A percentile compares a stretch with the other conserved stretches of the same genome.
phyloP scores from a whole-genome alignment of 2,888 invertebrate genomes.

The Eudasyphora cyanicolor region DNA sequence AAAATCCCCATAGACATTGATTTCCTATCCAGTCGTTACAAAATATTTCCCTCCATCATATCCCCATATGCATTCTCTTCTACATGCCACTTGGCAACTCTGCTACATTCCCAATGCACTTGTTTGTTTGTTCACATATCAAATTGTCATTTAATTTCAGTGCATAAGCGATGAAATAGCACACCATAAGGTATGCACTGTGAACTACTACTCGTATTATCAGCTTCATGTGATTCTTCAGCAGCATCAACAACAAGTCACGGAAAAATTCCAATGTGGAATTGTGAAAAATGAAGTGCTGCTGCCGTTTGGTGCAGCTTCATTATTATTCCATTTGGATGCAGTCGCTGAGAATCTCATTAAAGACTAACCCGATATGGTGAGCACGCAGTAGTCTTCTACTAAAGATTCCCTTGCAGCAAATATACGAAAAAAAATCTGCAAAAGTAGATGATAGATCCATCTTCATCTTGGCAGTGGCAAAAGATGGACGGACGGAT shows the following conservation, averaged over 20 bases:
- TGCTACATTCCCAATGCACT: background rate
- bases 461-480: background rate
- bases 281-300: background rate
- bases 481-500: slow-evolving; percentile 22
- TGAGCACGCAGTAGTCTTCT: background rate
- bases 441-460: background rate
- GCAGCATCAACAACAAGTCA: background rate
- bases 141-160: slow-evolving; percentile 28
- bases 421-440: background rate
- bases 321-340: slow-evolving; percentile 10
- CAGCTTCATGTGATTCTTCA: background rate
- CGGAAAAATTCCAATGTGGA: background rate
- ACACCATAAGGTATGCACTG: slow-evolving; percentile 25
- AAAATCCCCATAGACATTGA: too few species aligned
- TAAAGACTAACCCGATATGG: slow-evolving; percentile 12
- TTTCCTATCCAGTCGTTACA: too few species aligned
- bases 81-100: slow-evolving; percentile 5
- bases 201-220: background rate
- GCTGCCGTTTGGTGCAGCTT: background rate
- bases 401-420: slow-evolving; percentile 36
- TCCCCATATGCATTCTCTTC: background rate
- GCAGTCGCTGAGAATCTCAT: slow-evolving; percentile 34
- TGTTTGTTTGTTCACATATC: slow-evolving; percentile 17
- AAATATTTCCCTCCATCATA: background rate
- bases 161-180: slow-evolving; percentile 9